These are phyloP conservation scores for Hermetia illucens DNA, from an alignment of 1,140 invertebrate genomes.

Conservation along the genomic window DNA sequence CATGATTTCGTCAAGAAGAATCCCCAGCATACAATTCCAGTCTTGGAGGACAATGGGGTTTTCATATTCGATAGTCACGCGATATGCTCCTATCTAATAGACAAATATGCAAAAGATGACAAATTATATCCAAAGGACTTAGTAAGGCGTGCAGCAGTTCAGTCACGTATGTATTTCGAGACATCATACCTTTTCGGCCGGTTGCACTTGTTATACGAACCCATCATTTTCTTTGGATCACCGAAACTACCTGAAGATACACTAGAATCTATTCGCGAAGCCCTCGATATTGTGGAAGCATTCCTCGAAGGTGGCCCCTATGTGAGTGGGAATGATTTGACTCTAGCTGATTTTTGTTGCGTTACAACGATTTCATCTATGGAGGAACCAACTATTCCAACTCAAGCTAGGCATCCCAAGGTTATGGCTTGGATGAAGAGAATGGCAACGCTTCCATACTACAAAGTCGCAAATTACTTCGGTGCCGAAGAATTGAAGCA, in stretches of 20 bases:
- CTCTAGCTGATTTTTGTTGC: conserved; percentile 35
- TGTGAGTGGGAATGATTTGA: conserved; percentile 24
- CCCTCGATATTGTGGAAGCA: conserved; percentile 30
- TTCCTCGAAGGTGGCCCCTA: conserved; percentile 26
- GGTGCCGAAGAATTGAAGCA: too few species aligned
- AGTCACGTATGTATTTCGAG: conserved; percentile 44
- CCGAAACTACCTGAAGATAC: conserved; percentile 6
- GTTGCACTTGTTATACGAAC: conserved; percentile 25
- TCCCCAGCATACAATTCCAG: conserved; percentile 53
- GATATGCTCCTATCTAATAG: conserved; percentile 40
- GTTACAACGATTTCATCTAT: conserved; percentile 20
- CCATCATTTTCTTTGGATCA: conserved; percentile 22
- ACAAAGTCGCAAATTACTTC: conserved; percentile 10
- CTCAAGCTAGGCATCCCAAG: conserved; percentile 10
- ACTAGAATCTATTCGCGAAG: conserved; percentile 19
- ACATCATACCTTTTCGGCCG: conserved; percentile 32
- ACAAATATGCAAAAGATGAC: conserved; percentile 39
- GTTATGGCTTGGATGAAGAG: conserved; percentile 11
- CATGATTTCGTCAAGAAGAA: conserved; percentile 65
- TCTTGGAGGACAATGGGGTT: conserved; percentile 48
- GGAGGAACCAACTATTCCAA: neutral
- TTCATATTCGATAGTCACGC: conserved; percentile 45
- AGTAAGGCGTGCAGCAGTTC: conserved; percentile 36
- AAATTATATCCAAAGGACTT: conserved; percentile 42
- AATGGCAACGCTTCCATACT: conserved; percentile 11